Evolutionary conservation across 2,113 vertebrate genomes (phyloP), one percentile per base, ranked within the genome.

Genomic region (Lasiurus borealis): DNA sequence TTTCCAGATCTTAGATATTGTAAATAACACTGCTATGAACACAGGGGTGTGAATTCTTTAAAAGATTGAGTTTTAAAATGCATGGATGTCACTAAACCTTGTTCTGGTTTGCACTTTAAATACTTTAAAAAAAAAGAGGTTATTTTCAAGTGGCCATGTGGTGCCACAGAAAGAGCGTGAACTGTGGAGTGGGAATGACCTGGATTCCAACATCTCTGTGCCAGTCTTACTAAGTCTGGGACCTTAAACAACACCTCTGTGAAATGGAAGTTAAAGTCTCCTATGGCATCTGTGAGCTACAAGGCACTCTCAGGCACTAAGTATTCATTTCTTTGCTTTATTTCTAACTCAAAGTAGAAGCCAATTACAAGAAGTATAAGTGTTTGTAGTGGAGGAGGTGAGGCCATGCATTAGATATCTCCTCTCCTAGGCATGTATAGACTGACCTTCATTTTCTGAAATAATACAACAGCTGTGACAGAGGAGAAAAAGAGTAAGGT

Each of bases 351-450:
- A 29, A 29, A 88, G 34, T 27, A 81, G 75, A 88, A 73, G 36
- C 59, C 34, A 69, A 31, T 90, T 34, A 4, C 2, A 80, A 84
- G 46, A 82, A 81, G 50, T 9, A 29, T 57, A 5, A 44, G 29
- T 18, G 4, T 29, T 34, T 5, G 11, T n/a, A 34, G 48, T 44
- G 40, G 11, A 85, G 48, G 29, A 75, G 31, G 29, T 57, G 6
- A 59, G 16, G 29, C 18, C 9, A 6, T 0, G 0, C 16, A 5
- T 25, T 11, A 27, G 69, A 13, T 27, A 23, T 10, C 27, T 64
- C 9, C 15, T n/a, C 52, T 3, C 1, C 2, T 14, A 13, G 52
- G 4, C 19, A 1, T 10, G 54, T 34, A 3, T 0, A 7, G 6
- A 10, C 82, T 64, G 29, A 19, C 57, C 48, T 72, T 34, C 18